Percentiles rank a stretch among this genome's conserved stretches.
Evolutionary conservation across 2,113 vertebrate genomes (phyloP).

Genomic region (Addax nasomaculatus): DNA sequence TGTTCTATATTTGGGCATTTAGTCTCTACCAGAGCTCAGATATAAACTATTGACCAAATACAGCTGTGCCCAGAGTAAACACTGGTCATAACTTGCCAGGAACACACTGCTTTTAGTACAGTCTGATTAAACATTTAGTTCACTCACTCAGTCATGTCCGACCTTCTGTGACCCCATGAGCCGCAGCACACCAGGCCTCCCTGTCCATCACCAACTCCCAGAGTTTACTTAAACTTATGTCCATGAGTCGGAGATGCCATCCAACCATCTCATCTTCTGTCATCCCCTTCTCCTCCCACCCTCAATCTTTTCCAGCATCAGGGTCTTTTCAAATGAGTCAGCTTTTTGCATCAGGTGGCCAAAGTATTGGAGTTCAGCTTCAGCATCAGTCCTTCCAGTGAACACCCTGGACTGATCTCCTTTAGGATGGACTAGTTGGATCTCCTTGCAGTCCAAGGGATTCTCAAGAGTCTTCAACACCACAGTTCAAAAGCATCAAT

Average conservation of each 20-base stretch:
- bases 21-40: not conserved
- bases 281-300: not conserved
- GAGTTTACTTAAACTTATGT: not conserved
- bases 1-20: not conserved
- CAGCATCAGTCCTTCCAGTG: not conserved
- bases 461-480: not conserved
- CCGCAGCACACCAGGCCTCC: not conserved
- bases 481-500: not conserved
- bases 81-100: not conserved
- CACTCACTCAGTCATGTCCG: not conserved
- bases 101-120: not conserved
- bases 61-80: not conserved
- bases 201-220: not conserved
- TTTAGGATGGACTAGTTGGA: not conserved
- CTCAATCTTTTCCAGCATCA: not conserved
- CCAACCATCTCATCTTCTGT: not conserved
- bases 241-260: not conserved
- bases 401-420: not conserved
- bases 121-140: not conserved
- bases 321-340: not conserved
- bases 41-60: not conserved
- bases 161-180: fast-evolving
- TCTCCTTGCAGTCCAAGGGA: not conserved
- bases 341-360: not conserved
- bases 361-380: not conserved